Evolutionary conservation across 30 jellyfish, hydroid and myxozoan genomes (phyloP).

Genomic region (Hydractinia echinata): DNA sequence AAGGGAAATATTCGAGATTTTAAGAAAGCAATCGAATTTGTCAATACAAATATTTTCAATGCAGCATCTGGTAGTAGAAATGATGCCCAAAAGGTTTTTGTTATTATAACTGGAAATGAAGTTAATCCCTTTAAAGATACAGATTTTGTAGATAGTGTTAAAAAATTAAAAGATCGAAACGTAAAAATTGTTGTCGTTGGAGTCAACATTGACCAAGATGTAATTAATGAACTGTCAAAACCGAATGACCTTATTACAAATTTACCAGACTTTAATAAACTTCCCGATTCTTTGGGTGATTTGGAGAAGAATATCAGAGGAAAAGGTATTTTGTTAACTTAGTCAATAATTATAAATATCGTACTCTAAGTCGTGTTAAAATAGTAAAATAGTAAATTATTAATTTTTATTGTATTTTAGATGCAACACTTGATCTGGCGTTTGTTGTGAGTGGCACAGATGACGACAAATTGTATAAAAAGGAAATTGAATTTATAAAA

Average conservation of each 20-base stretch:
- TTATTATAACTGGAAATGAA: conserved; percentile 55
- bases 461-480: conserved; percentile 27
- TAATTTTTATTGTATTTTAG: neutral
- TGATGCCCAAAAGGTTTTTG: conserved; percentile 31
- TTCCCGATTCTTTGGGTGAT: neutral
- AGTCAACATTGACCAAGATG: conserved; percentile 38
- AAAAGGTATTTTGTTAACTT: neutral
- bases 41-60: conserved; percentile 16
- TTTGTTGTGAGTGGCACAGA: conserved; percentile 7
- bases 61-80: conserved; percentile 31
- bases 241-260: neutral
- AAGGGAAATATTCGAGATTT: conserved; percentile 61
- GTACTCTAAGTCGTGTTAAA: neutral
- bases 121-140: conserved; percentile 39
- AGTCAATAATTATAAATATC: neutral
- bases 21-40: conserved; percentile 39
- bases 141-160: conserved; percentile 36
- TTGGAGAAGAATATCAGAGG: neutral
- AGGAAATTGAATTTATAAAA: conserved; percentile 30
- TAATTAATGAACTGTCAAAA: neutral
- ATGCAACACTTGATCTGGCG: conserved; percentile 8
- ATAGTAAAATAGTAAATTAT: neutral
- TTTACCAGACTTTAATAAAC: neutral
- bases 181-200: conserved; percentile 54
- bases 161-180: conserved; percentile 33